These are phyloP conservation scores for Trachelus troglodyta DNA, from an alignment of 2,888 invertebrate species.

Conservation along the genomic window DNA sequence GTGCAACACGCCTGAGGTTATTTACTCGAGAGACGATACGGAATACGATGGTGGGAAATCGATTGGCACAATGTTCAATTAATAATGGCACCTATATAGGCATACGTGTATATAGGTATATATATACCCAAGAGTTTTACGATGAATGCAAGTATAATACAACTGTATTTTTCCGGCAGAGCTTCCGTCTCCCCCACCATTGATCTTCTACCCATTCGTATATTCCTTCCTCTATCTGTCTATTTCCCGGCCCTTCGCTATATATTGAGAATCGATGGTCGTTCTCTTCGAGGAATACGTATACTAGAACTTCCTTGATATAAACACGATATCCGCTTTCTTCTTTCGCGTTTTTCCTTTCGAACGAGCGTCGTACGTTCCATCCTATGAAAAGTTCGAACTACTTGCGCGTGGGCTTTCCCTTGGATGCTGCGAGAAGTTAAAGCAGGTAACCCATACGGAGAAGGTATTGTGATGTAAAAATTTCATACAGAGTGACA, in stretches of 20 bases:
- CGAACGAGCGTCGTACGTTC: background rate
- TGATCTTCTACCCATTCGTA: background rate
- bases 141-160: background rate
- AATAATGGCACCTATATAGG: background rate
- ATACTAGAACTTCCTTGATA: background rate
- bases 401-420: background rate
- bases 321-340: background rate
- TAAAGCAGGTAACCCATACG: background rate
- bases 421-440: background rate
- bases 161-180: background rate
- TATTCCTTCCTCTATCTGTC: background rate
- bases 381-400: background rate
- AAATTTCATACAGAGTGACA: background rate
- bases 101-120: background rate
- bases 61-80: slow-evolving; percentile 5
- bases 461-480: background rate
- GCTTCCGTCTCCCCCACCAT: background rate
- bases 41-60: slow-evolving; percentile 26
- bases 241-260: background rate
- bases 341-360: background rate
- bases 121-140: background rate
- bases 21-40: slow-evolving; percentile 23
- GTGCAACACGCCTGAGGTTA: slow-evolving; percentile 22
- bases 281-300: background rate
- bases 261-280: background rate